phyloP scores from a whole-genome alignment of 2,113 vertebrate genomes.

The Petrocephalus zakoni region DNA sequence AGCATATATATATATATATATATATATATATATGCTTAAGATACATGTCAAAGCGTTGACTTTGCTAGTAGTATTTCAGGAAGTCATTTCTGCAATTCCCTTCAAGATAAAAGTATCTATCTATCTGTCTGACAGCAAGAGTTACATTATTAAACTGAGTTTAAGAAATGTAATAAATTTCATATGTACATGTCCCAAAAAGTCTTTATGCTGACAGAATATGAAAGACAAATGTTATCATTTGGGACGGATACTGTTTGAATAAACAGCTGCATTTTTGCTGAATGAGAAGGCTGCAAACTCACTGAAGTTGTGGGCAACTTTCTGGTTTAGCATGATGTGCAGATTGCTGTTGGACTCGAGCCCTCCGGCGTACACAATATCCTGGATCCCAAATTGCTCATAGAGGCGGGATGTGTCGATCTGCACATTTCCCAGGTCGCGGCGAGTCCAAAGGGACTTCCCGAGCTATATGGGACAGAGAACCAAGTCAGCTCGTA shows the following conservation, averaged over 20 bases:
- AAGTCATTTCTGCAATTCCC: not conserved
- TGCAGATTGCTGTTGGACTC: slow-evolving; percentile 45
- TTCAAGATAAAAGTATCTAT: too few species aligned
- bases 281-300: slow-evolving; percentile 23
- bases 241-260: not conserved
- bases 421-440: slow-evolving; percentile 43
- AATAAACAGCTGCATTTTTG: not conserved
- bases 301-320: slow-evolving; percentile 70
- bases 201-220: not conserved
- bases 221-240: not conserved
- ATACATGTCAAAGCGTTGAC: not conserved
- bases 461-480: slow-evolving; percentile 61
- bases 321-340: slow-evolving; percentile 65
- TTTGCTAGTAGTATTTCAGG: not conserved
- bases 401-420: slow-evolving; percentile 48
- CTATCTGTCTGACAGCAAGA: not conserved
- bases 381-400: slow-evolving; percentile 57
- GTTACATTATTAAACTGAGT: not conserved
- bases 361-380: fast-evolving
- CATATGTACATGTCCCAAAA: not conserved
- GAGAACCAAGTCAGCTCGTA: not conserved
- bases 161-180: not conserved
- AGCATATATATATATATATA: too few species aligned
- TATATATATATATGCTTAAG: too few species aligned
- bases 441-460: slow-evolving; percentile 60